Evolutionary conservation across 1,140 invertebrate genomes (phyloP), one percentile per base, ranked within the genome.

Genomic region (Drosophila prosaltans): DNA sequence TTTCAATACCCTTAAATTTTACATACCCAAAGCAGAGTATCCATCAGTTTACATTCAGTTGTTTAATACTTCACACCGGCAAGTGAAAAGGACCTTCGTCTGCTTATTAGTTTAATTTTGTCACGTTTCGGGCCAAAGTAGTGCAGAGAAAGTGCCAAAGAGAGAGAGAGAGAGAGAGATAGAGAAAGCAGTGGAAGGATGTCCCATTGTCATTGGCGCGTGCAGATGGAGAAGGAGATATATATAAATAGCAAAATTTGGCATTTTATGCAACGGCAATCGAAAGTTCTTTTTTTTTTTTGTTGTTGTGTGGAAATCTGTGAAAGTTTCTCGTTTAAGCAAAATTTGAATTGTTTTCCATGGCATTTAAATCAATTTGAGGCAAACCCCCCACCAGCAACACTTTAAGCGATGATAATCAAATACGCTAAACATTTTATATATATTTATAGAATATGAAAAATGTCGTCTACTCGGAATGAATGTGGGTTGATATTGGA

Each of bases 181-280:
- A 60, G 51, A 32, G 40, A 39, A 58, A 24, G 55, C 63, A 60
- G 51, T 41, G 40, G 43, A 58, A 24, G 55, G 28, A 51, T 26
- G 32, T 1, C 32, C 32, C 48, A 54, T 54, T 54, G 21, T 4
- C 48, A 26, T 45, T 45, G 21, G 43, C 41, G 28, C 32, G 48
- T 40, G 54, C 28, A 41, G 57, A 57, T 16, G 45, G 16, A 40
- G 24, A 57, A 41, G 58, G 36, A 30, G 16, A 57, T 68, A 78
- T 78, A 74, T 71, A 76, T 86, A 86, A 86, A 77, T 86, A 88
- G 82, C 82, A 80, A 88, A 86, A 86, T 86, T 88, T 86, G 73
- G 64, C 76, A 77, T 88, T 88, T 86, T 58, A 43, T 69, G 83
- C 80, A 73, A 63, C 64, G 72, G 43, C 74, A 71, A 63, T 58